These are phyloP conservation scores for Oenanthe melanoleuca DNA, from an alignment of 2,113 vertebrate species.

Conservation along the genomic window DNA sequence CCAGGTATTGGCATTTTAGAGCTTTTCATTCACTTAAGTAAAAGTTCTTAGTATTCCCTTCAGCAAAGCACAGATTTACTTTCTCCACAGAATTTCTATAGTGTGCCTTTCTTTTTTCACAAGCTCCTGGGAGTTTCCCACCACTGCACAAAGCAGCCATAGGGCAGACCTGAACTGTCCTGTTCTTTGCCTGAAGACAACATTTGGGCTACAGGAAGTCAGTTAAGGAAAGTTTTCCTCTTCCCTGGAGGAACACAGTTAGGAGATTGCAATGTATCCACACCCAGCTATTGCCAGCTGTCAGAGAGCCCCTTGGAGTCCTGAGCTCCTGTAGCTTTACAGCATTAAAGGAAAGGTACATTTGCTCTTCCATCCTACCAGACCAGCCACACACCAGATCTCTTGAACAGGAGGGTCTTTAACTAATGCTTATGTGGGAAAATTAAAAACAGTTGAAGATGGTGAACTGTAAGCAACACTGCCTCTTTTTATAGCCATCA, in stretches of 20 bases:
- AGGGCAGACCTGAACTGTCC: not conserved
- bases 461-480: not conserved
- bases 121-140: not conserved
- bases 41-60: not conserved
- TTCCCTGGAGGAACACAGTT: not conserved
- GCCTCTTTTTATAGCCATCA: not conserved
- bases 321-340: not conserved
- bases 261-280: not conserved
- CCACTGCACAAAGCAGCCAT: not conserved
- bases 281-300: not conserved
- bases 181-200: not conserved
- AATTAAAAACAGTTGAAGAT: not conserved
- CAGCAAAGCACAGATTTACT: not conserved
- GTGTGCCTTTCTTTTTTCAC: not conserved
- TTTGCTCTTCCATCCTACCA: not conserved
- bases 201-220: not conserved
- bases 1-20: not conserved
- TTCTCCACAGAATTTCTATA: not conserved
- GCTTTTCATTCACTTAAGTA: not conserved
- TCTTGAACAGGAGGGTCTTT: not conserved
- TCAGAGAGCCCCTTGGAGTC: not conserved
- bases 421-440: not conserved
- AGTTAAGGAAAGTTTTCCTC: not conserved
- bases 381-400: not conserved
- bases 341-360: not conserved